Base-by-base conservation (phyloP, 1,140 invertebrate species). In the Trichonephila clavipes region DNA sequence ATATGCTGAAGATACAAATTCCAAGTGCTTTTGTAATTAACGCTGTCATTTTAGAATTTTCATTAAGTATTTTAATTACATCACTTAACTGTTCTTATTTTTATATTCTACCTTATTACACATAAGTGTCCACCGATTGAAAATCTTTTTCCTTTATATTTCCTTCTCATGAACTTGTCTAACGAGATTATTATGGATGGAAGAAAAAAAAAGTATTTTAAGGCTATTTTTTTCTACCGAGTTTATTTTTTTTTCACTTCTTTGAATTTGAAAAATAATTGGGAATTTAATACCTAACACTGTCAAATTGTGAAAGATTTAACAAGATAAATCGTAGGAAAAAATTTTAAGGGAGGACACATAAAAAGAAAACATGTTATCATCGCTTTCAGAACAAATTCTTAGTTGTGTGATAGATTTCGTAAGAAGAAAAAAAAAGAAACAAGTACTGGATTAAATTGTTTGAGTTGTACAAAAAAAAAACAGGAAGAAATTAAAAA, bases 31-130 rank as follows among this genome's bases (percentile, higher is more conserved):
- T 69, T 69, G 66, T 69, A 69, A 69, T 69, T 69, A 69, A 69
- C 66, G 66, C 66, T 69, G 66, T 69, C 66, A 69, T 69, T 69
- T 69, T 24, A 69, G 6, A 24, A 24, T 69, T 69, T 69, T 69
- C n/a, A 69, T 69, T 24, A 69, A 69, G 66, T 69, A 24, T 24
- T 69, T 69, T 69, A 69, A 69, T 69, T 69, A 24, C 66, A 69
- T 69, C 66, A 69, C 66, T 69, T 69, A 69, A 66, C 64, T 21
- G 19, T 7, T 18, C 0, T 66, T 2, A 8, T 66, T 21, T 66
- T 66, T n/a, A 21, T 66, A 66, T 66, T 21, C 19, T n/a, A 8
- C 1, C 19, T 66, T 66, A n/a, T n/a, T n/a, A 66, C 64, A 24
- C 61, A 28, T 72, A 28, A 72, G 24, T 72, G 69, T 24, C 69